Percentiles rank a stretch among this genome's conserved stretches.
Evolutionary conservation across 2,888 invertebrate genomes (phyloP).

Genomic region (Tolmerus cingulatus): DNA sequence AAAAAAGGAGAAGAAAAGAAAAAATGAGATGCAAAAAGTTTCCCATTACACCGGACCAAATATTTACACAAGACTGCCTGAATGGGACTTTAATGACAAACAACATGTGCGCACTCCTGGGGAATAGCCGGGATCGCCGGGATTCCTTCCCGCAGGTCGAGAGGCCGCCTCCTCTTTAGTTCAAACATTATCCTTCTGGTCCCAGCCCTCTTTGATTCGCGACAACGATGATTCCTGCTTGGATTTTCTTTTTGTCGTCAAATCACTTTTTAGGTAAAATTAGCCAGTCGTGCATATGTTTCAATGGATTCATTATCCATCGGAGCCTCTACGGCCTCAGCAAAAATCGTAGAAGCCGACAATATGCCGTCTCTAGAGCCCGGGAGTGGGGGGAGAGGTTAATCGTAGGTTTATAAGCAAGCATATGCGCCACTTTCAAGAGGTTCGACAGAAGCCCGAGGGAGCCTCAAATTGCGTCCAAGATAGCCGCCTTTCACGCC

Average conservation of each 20-base stretch:
- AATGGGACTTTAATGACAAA: constrained; percentile 45
- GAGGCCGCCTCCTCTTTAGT: neutral
- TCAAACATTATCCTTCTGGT: neutral
- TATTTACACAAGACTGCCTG: constrained; percentile 50
- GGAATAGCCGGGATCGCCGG: neutral
- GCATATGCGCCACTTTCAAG: neutral
- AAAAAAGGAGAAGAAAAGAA: neutral
- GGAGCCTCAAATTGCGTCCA: neutral
- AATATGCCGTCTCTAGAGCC: neutral
- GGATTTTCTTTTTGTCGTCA: constrained; percentile 22
- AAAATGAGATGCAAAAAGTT: constrained; percentile 40
- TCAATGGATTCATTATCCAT: constrained; percentile 27
- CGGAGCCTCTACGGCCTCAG: neutral
- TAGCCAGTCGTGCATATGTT: constrained; percentile 30
- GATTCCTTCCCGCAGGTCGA: neutral
- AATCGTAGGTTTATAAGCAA: neutral
- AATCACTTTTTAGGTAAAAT: constrained; percentile 25
- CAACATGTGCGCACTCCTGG: constrained; percentile 17
- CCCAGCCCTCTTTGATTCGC: constrained; percentile 26
- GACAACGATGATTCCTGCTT: constrained; percentile 27
- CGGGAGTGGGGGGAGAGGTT: neutral
- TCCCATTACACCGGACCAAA: constrained; percentile 52
- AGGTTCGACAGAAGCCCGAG: neutral
- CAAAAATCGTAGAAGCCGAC: neutral
- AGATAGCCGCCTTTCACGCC: constrained; percentile 24